Evolutionary conservation across 2,888 invertebrate species (phyloP), one percentile per base, ranked within the genome.

Genomic region (Drosophila greeni): DNA sequence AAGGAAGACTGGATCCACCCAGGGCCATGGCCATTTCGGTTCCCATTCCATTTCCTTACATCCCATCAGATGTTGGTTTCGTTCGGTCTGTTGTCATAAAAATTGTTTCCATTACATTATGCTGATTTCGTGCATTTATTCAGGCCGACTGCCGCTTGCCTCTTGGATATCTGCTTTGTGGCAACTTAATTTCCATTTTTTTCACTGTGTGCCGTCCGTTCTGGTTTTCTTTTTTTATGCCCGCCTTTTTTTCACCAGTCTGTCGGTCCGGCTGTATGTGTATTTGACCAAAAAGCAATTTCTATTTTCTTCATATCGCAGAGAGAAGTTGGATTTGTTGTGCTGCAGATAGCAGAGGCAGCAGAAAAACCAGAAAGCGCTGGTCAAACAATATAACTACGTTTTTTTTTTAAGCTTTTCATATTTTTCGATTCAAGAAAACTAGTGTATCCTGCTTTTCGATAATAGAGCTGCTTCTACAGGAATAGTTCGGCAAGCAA

Each of bases 71-170:
- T 48, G 56, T 66, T 24, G 66, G 60, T 54, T 71, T 62, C 47
- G 45, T 65, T 70, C 47, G 73, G 59, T 70, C 66, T 71, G 65
- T 80, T 81, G 78, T 81, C 75, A 78, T 83, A 82, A 81, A 84
- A 84, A 84, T 78, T 84, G 78, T 81, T 85, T 81, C 85, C 85
- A 85, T 82, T 82, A 85, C 76, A 82, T 83, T 84, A 84, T 84
- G 82, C 82, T 84, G 82, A 82, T 82, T 82, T 82, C 40, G 82
- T 75, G 76, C 85, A 82, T 82, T 82, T 82, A 84, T 85, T 78
- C 78, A 76, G 85, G 70, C 72, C 65, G 75, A 62, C 64, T 57
- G 58, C 66, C 69, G 56, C 56, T 18, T 58, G 45, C 45, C 67
- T 39, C 33, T 58, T 54, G 52, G 53, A 40, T 59, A 62, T 68